Evolutionary conservation across 1,140 invertebrate genomes (phyloP), one percentile per base, ranked within the genome.

Genomic region (Schlechtendalia chinensis): DNA sequence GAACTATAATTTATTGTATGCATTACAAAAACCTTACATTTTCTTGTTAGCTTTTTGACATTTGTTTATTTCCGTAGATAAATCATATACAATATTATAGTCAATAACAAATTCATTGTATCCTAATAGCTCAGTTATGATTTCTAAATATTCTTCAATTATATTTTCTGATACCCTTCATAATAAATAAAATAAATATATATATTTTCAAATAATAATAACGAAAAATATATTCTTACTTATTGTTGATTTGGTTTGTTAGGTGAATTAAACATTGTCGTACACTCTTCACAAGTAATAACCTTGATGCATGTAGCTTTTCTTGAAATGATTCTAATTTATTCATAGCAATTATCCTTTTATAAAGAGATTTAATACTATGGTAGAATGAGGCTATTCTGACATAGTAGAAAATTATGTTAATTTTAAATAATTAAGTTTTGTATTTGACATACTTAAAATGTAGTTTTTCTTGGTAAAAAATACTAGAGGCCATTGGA

Each of bases 311-410:
- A 45, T 79, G 75, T 17, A 79, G 24, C 10, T 79, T 61, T 27
- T 79, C 58, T 12, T 79, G 29, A 11, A 47, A 79, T 24, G 47
- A 24, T 79, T 79, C 58, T 22, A 79, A 63, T 50, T 63, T 79
- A 50, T 79, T 79, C 22, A 79, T 63, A 45, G 8, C 0, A 0
- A 63, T 50, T 29, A 79, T 4, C 27, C 50, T 79, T 19, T 79
- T 63, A 63, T 63, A 79, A 79, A 79, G 6, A 27, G 75, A 58
- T 61, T 50, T 63, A 8, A 50, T n/a, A 61, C 0, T 63, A 63
- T 79, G 75, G 50, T 79, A 79, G 14, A 79, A 79, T 6, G 58
- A 79, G n/a, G 75, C 75, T 27, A 79, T 47, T 27, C 75, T 79
- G 59, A 56, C 14, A 71, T 50, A 12, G 17, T 19, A 58, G 10